Conservation (phyloP, 2,888 invertebrate species). For the Tridacna gigas region DNA sequence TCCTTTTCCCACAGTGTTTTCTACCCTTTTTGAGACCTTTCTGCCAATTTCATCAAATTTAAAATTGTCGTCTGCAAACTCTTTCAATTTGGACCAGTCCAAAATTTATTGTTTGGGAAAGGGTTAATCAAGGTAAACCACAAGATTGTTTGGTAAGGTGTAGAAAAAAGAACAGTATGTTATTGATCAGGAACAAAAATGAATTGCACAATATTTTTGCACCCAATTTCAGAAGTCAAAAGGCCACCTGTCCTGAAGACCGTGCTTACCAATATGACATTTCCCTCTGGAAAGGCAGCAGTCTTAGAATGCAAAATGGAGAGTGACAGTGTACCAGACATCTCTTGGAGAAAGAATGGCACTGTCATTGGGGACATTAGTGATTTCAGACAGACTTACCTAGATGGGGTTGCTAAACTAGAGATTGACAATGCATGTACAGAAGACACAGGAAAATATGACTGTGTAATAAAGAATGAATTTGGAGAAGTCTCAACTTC, state of each 20-base stretch:
- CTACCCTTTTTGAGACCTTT: no score
- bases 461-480: slow-evolving; percentile 74
- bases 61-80: no score
- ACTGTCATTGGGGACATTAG: slow-evolving; percentile 70
- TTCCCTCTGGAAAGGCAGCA: slow-evolving; percentile 64
- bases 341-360: slow-evolving; percentile 77
- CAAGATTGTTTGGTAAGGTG: no score
- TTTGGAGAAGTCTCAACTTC: slow-evolving; percentile 71
- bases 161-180: no score
- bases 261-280: slow-evolving; percentile 64
- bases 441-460: slow-evolving; percentile 76
- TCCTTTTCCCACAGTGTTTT: no score
- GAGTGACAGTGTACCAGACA: slow-evolving; percentile 72
- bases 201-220: background rate
- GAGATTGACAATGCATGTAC: slow-evolving; percentile 69
- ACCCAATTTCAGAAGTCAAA: slow-evolving; percentile 64
- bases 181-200: no score
- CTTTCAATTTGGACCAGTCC: no score
- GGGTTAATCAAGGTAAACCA: no score
- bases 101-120: no score
- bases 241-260: slow-evolving; percentile 63
- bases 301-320: slow-evolving; percentile 72
- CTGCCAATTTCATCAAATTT: no score
- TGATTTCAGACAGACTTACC: slow-evolving; percentile 75
- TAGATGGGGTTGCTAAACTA: slow-evolving; percentile 70